Evolutionary conservation across 1,140 invertebrate species (phyloP).

Genomic region (Scylla paramamosain): DNA sequence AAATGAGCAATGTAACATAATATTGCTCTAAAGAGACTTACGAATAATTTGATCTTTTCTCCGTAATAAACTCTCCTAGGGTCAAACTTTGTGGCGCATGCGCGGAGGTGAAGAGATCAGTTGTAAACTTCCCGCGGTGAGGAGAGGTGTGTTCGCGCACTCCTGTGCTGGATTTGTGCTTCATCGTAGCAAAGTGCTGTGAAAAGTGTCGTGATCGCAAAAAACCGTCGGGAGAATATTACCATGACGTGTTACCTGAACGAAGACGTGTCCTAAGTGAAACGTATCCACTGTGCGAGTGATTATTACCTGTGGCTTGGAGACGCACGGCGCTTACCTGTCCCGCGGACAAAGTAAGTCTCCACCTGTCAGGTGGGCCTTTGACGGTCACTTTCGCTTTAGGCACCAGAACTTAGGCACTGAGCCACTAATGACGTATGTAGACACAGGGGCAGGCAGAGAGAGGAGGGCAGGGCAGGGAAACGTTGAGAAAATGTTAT

Average conservation of each 20-base stretch:
- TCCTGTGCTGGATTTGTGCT: not conserved
- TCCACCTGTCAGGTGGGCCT: not conserved
- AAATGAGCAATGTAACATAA: not conserved
- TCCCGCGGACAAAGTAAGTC: slow-evolving; percentile 8
- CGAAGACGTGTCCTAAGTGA: not conserved
- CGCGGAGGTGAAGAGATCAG: not conserved
- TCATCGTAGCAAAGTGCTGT: not conserved
- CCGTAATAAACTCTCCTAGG: slow-evolving; percentile 2
- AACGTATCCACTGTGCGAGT: not conserved
- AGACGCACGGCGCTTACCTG: not conserved
- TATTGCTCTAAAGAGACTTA: not conserved
- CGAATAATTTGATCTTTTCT: not conserved
- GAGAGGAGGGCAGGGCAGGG: not conserved
- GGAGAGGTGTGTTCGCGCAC: not conserved
- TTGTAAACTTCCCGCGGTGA: not conserved
- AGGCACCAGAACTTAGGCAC: not conserved
- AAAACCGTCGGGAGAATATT: not conserved
- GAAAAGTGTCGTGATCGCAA: not conserved
- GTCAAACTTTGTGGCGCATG: not conserved
- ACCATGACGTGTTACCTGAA: not conserved
- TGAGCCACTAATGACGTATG: not conserved
- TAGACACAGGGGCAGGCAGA: not conserved
- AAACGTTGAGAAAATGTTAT: slow-evolving; percentile 24
- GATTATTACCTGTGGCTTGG: slow-evolving; percentile 20
- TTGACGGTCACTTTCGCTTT: not conserved